Evolutionary conservation across 1,140 invertebrate genomes (phyloP).

Genomic region (Mamestra configurata): DNA sequence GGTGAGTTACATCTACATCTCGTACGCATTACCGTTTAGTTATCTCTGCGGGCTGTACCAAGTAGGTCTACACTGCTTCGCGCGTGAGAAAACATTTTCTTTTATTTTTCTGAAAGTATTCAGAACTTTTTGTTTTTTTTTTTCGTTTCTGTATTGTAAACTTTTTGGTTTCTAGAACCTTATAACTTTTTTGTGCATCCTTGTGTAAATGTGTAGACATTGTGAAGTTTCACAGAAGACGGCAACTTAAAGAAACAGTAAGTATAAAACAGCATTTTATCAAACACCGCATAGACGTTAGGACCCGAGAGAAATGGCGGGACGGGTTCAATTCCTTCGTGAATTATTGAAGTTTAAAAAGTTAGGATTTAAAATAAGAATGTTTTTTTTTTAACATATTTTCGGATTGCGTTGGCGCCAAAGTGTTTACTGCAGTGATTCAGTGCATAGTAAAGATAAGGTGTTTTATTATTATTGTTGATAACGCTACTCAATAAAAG

Average conservation of each 20-base stretch:
- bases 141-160: not conserved
- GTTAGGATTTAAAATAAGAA: not conserved
- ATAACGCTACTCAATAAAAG: not conserved
- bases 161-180: constrained; percentile 4
- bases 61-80: constrained; percentile 4
- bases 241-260: constrained; percentile 2
- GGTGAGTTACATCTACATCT: constrained; percentile 39
- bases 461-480: not conserved
- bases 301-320: constrained; percentile 8
- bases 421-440: constrained; percentile 14
- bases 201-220: constrained; percentile 4
- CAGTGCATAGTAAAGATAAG: constrained; percentile 11
- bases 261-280: constrained; percentile 25
- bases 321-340: constrained; percentile 7
- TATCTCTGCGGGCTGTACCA: constrained; percentile 12
- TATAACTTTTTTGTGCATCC: constrained; percentile 5
- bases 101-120: not conserved
- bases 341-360: constrained; percentile 18
- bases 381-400: not conserved
- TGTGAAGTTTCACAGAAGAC: constrained; percentile 14
- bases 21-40: constrained; percentile 21
- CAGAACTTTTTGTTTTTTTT: too few species aligned
- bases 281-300: constrained; percentile 14
- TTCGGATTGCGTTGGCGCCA: not conserved
- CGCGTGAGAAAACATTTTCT: not conserved